These are phyloP conservation scores for Campylorhamphus procurvoides DNA, from an alignment of 2,113 vertebrate genomes.

Conservation along the genomic window DNA sequence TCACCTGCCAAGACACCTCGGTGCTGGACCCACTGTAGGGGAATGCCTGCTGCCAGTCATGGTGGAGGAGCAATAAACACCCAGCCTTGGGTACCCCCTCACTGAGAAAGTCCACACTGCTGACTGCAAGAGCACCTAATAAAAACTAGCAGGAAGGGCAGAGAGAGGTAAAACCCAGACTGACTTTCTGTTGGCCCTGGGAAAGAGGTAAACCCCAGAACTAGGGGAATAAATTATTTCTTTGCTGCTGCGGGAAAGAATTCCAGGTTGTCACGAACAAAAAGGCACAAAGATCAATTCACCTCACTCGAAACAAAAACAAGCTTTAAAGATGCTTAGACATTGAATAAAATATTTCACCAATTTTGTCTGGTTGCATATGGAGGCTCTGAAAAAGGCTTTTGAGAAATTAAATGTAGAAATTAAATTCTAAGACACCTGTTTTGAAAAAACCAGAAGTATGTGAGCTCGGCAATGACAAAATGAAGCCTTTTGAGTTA, in stretches of 20 bases:
- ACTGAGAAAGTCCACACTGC: neutral
- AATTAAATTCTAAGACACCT: neutral
- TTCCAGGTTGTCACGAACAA: neutral
- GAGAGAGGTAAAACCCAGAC: neutral
- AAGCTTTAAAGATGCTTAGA: neutral
- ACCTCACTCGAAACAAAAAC: neutral
- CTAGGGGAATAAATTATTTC: neutral
- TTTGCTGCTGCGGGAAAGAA: neutral
- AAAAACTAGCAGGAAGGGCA: slow-evolving; percentile 14
- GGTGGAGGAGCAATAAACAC: neutral
- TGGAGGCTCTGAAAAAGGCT: neutral
- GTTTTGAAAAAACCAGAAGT: neutral
- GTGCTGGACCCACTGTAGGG: neutral
- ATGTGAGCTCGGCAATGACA: neutral
- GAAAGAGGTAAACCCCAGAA: neutral
- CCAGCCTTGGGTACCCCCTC: neutral
- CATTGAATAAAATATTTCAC: neutral
- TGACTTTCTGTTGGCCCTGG: neutral
- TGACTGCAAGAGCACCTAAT: neutral
- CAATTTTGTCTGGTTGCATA: neutral
- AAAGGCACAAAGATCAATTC: neutral
- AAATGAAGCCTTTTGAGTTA: neutral
- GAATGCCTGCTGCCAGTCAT: neutral
- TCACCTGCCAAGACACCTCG: neutral
- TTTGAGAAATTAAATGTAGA: neutral